Conservation (phyloP, 2,888 invertebrate species). For the Erebia epiphron region DNA sequence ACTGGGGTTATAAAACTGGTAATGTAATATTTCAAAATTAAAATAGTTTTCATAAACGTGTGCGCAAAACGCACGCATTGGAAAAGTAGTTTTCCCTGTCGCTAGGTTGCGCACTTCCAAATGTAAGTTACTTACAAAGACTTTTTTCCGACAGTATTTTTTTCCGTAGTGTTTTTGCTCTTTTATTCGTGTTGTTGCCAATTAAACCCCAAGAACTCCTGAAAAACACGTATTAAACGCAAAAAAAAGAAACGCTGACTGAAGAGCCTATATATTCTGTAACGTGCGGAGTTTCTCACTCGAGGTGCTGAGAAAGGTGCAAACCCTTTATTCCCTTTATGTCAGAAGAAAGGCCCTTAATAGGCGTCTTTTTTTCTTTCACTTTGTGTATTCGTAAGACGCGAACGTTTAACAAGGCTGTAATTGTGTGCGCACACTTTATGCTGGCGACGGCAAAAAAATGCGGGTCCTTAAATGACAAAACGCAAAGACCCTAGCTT, state of each 20-base stretch:
- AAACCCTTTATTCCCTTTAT: slow-evolving; percentile 24
- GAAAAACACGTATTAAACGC: not conserved
- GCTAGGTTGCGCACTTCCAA: too few relatives aligned
- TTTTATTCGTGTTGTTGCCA: not conserved
- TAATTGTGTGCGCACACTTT: slow-evolving; percentile 3
- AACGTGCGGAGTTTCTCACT: not conserved
- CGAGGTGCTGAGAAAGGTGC: slow-evolving; percentile 18
- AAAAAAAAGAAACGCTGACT: slow-evolving; percentile 8
- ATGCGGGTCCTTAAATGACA: too few relatives aligned
- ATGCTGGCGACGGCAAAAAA: too few relatives aligned
- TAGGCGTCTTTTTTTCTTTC: slow-evolving; percentile 26
- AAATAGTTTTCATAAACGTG: too few relatives aligned
- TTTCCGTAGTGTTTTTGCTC: too few relatives aligned
- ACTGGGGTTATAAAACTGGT: too few relatives aligned
- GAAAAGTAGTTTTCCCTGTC: too few relatives aligned
- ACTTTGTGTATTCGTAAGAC: slow-evolving; percentile 21
- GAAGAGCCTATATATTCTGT: slow-evolving; percentile 1
- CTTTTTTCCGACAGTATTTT: too few relatives aligned
- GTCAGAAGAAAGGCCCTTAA: slow-evolving; percentile 24
- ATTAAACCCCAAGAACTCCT: not conserved
- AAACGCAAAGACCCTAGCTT: too few relatives aligned
- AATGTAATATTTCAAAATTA: too few relatives aligned
- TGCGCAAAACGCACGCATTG: too few relatives aligned
- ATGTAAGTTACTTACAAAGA: too few relatives aligned
- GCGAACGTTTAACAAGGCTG: slow-evolving; percentile 16